Conservation (phyloP, 2,797 vertebrate genomes). For the Macropus fuliginosus region DNA sequence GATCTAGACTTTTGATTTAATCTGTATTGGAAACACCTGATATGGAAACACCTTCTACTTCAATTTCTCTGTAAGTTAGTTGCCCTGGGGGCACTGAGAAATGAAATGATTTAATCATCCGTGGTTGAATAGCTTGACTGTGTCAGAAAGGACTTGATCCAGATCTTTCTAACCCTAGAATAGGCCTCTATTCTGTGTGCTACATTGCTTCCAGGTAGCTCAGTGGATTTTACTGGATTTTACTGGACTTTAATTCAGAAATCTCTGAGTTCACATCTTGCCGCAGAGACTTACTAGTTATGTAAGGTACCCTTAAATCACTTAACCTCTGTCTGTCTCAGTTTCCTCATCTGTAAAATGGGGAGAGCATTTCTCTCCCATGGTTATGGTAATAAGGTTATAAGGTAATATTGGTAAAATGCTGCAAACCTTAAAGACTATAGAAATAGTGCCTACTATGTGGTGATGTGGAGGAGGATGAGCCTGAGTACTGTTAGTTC, state of each 20-base stretch:
- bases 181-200: background rate
- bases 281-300: background rate
- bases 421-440: background rate
- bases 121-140: background rate
- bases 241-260: background rate
- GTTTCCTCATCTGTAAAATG: background rate
- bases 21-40: background rate
- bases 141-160: background rate
- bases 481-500: background rate
- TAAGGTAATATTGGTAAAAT: background rate
- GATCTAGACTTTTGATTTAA: background rate
- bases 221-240: background rate
- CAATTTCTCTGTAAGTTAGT: background rate
- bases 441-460: background rate
- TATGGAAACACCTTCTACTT: background rate
- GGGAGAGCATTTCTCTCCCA: background rate
- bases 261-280: background rate
- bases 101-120: background rate
- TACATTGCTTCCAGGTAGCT: background rate
- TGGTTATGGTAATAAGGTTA: background rate
- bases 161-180: background rate
- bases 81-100: background rate
- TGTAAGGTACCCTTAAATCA: background rate
- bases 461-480: background rate
- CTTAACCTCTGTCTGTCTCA: background rate